Evolutionary conservation across 2,888 invertebrate genomes (phyloP).

Genomic region (Platerodrilus igneus): DNA sequence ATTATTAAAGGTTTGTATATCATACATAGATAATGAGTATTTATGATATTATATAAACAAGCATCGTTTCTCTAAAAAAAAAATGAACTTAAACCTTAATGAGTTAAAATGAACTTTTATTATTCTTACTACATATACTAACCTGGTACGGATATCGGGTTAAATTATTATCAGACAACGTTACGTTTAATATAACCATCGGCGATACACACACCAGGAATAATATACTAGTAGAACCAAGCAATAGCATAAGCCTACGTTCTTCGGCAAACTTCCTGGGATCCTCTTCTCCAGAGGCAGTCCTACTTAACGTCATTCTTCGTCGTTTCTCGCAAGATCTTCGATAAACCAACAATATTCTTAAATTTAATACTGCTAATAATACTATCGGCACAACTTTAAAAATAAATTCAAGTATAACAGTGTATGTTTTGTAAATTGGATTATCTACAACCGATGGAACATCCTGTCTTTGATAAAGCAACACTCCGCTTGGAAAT

Average conservation of each 20-base stretch:
- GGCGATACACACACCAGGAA: conserved; percentile 67
- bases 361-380: conserved; percentile 60
- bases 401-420: conserved; percentile 60
- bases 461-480: conserved; percentile 52
- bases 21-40: no score
- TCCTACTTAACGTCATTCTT: conserved; percentile 60
- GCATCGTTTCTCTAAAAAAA: no score
- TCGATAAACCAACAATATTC: conserved; percentile 63
- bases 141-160: conserved; percentile 62
- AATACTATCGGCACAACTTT: conserved; percentile 65
- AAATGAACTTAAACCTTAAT: no score
- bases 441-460: conserved; percentile 40
- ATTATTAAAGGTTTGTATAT: no score
- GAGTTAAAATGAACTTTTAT: no score
- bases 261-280: conserved; percentile 65
- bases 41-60: no score
- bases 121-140: conserved; percentile 30
- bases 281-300: conserved; percentile 57
- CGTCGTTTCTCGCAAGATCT: conserved; percentile 61
- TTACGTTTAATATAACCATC: conserved; percentile 66
- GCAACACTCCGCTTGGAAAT: conserved; percentile 50
- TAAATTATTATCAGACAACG: conserved; percentile 59
- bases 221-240: conserved; percentile 63
- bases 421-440: conserved; percentile 53
- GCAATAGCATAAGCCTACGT: conserved; percentile 58